Evolutionary conservation across 2,888 invertebrate species (phyloP), one percentile per base, ranked within the genome.

Genomic region (Bruchidius siliquastri): DNA sequence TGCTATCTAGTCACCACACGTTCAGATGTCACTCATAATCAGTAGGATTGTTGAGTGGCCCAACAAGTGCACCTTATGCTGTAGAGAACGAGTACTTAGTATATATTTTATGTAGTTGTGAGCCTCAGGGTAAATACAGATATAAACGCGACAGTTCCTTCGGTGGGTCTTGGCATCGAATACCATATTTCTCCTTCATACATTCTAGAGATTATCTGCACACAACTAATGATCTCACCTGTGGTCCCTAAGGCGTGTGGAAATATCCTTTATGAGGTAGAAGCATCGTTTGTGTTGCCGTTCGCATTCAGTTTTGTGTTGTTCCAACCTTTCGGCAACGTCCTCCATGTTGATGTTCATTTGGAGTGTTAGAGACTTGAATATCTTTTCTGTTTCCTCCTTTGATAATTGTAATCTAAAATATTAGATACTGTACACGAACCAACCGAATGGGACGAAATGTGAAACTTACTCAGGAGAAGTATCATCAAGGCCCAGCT

Each of bases 251-350:
- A 81, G 73, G 69, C 80, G 78, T 21, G 73, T 20, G 0, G 80
- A 80, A 70, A 81, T 76, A 69, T 81, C 81, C 72, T 76, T 77
- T 21, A 79, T 22, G 30, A 80, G 73, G 22, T 73, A 75, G 8
- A 78, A 73, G 4, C 77, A 72, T 26, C 76, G 76, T 70, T 76
- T 77, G 69, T 80, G 78, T 30, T 79, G 74, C 30, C 70, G 32
- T 20, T 71, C 69, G 72, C 79, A 81, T 20, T 73, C 71, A 0
- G 77, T 73, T 30, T 76, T 78, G 21, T 78, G 77, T 20, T 75
- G 74, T 26, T 77, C 75, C 22, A 80, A 68, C 30, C 78, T 71
- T 70, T 77, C 77, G 21, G 72, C 73, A 18, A 78, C 73, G 70
- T 76, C 74, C 69, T 77, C 79, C 49, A 49, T 49, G 49, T 49